Base-by-base conservation (phyloP, 2,888 invertebrate genomes). In the Mythimna impura region DNA sequence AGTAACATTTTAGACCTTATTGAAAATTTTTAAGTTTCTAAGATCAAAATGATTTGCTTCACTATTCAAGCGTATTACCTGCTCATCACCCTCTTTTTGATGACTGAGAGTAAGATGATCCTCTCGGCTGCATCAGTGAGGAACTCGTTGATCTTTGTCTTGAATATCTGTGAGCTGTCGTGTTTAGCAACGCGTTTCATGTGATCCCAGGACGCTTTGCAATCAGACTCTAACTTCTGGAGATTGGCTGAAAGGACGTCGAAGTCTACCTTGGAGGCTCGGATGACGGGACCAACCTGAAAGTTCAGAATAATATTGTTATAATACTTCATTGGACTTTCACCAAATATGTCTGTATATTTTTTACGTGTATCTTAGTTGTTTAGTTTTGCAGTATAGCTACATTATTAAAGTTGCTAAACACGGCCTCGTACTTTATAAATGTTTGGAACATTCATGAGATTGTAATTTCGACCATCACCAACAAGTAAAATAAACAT, bases 41-140 rank as follows among this genome's bases (percentile, higher is more conserved):
- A n/a, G n/a, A n/a, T n/a, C n/a, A n/a, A n/a, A 62, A 25, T 47
- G 17, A 61, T 65, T 68, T 60, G 58, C 50, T 66, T 34, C 61
- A 73, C 60, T 50, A 65, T 73, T 68, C 20, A 55, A 64, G 22
- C 50, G 22, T 20, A 50, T 89, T 93, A 97, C 97, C 99, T 98
- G 96, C 98, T 99, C 96, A 98, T 97, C 60, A 99, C 98, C 86
- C 99, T 97, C 83, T 98, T 97, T 93, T 99, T 98, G 76, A 99
- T 98, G 85, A 99, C 98, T 83, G 98, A 98, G 80, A 99, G 95
- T 67, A 99, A 97, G 89, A 99, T 99, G 83, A 99, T 99, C 85
- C 99, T 97, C 94, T 99, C 99, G 0, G 99, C 99, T 88, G 99
- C 99, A 90, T 99, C 99, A 4, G 98, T 98, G 84, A 99, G 96